Evolutionary conservation across 2,888 invertebrate species (phyloP).

Genomic region (Nebria brevicollis): DNA sequence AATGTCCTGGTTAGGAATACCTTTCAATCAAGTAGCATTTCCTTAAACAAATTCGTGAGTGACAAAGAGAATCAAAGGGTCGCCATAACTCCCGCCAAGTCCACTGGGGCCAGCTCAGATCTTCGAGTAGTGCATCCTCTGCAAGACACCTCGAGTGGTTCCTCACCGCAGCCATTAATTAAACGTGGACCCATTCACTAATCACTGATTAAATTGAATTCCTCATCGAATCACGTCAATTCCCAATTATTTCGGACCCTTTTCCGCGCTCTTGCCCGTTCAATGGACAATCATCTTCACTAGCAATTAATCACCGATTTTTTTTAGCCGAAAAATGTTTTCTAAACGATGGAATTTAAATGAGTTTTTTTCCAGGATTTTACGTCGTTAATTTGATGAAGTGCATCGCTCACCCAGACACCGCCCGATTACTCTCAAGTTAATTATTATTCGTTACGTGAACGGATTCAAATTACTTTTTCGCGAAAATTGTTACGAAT

Average conservation of each 20-base stretch:
- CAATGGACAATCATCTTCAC: conserved; percentile 19
- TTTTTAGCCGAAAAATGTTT: conserved; percentile 15
- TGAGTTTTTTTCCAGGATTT: conserved; percentile 11
- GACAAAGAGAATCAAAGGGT: background rate
- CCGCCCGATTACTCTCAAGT: conserved; percentile 5
- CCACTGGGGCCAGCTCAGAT: conserved; percentile 10
- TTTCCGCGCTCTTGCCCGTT: conserved; percentile 2
- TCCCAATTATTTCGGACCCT: conserved; percentile 32
- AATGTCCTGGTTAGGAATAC: background rate
- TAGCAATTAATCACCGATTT: conserved; percentile 17
- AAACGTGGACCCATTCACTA: conserved; percentile 35
- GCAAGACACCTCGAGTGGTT: conserved; percentile 15
- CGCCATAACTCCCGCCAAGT: background rate
- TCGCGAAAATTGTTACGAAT: background rate
- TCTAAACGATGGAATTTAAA: conserved; percentile 19
- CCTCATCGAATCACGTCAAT: conserved; percentile 44
- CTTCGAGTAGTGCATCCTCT: background rate
- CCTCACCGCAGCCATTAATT: conserved; percentile 35
- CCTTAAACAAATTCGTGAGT: background rate
- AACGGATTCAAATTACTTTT: conserved; percentile 6
- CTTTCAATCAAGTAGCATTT: background rate
- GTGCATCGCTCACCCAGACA: conserved; percentile 2
- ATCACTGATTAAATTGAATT: conserved; percentile 39
- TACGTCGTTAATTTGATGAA: conserved; percentile 26
- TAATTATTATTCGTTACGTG: conserved; percentile 18